Evolutionary conservation across 37 sponge, comb jelly and placozoan genomes (phyloP).

Genomic region (Geodia barretti): DNA sequence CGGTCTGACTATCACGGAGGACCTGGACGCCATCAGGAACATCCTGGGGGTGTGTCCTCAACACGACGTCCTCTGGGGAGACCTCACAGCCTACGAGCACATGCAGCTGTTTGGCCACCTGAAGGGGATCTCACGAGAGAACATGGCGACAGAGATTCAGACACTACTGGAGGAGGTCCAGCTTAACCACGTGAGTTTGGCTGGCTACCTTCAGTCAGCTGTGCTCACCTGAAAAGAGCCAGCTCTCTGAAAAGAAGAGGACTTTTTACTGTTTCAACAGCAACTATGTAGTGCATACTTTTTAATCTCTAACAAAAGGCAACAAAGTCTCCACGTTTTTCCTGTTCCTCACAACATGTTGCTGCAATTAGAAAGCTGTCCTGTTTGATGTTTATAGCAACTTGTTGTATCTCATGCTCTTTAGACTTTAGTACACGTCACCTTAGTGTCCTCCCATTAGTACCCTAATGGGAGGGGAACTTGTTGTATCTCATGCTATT

Average conservation of each 20-base stretch:
- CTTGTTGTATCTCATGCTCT: background rate
- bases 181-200: constrained; percentile 44
- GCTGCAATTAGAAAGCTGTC: too few species aligned
- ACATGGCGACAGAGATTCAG: constrained; percentile 46
- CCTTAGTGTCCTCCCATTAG: too few species aligned
- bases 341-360: too few species aligned
- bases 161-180: constrained; percentile 67
- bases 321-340: too few species aligned
- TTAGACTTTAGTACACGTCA: too few species aligned
- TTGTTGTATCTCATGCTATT: background rate
- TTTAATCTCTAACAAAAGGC: too few species aligned
- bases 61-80: constrained; percentile 82
- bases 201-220: too few species aligned
- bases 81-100: constrained; percentile 80
- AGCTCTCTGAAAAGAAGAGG: too few species aligned
- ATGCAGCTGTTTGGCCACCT: constrained; percentile 73
- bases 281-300: background rate
- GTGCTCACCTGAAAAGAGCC: background rate
- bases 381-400: background rate
- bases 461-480: background rate
- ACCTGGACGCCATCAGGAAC: constrained; percentile 69
- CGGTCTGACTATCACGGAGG: constrained; percentile 46
- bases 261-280: background rate
- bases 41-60: constrained; percentile 88
- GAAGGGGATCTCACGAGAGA: constrained; percentile 45